Base-by-base conservation (phyloP, 2,797 vertebrate genomes). In the Sitta carolinensis region DNA sequence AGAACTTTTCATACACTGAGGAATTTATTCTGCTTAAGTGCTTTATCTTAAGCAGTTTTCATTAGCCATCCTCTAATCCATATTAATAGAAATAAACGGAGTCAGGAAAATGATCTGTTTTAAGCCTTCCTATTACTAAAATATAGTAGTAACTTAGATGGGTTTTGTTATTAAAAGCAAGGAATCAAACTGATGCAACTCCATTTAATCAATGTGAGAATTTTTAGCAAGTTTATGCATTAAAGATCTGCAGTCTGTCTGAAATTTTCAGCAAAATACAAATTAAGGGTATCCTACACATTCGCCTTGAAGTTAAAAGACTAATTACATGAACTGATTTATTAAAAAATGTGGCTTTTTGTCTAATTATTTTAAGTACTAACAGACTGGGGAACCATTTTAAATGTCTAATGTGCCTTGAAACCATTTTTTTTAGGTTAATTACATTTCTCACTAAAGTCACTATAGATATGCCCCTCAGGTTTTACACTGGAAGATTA, bases 281-380 rank as follows among this genome's bases (percentile, higher is more conserved):
- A 96, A 97, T 96, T 94, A 32, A 85, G 85, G 98, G 95, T 95
- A 98, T 97, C 98, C 98, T 98, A 98, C 94, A 98, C 97, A 98
- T 98, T 98, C 94, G 97, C 97, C 96, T 98, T 97, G 97, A 97
- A 98, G 97, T 91, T 97, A 97, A 92, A 83, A 96, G 94, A 97
- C 97, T 98, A 98, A 99, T 98, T 98, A 98, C 95, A 97, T 98
- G 97, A 98, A 98, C 98, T 98, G 98, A 98, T 98, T 98, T 98
- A 98, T 98, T 99, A 99, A 98, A 98, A 98, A 97, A 97, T 97
- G 93, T 76, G 96, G 96, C 97, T 98, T 98, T 98, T 98, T 98
- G 97, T 98, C 98, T 98, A 99, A 99, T 99, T 98, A 98, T 98
- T 98, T 92, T 98, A 99, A 99, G 98, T 98, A 98, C 98, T 98